Percentiles rank a stretch among this genome's conserved stretches.
These are phyloP conservation scores for Lutraria lutraria DNA, from an alignment of 2,888 invertebrate species.

Conservation along the genomic window DNA sequence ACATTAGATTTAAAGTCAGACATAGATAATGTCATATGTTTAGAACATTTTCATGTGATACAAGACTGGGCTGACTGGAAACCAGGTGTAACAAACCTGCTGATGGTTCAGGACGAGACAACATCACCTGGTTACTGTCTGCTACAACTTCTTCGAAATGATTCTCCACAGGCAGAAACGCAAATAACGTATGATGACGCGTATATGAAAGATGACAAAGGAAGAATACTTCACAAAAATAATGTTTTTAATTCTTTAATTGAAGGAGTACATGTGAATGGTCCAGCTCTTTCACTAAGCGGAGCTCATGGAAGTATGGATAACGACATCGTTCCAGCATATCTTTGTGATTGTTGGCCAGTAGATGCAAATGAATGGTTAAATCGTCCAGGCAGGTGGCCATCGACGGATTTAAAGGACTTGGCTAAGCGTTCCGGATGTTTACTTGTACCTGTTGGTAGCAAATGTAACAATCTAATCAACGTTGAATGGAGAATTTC, in stretches of 20 bases:
- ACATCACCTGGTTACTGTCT: slow-evolving; percentile 25
- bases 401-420: neutral
- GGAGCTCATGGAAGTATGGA: neutral
- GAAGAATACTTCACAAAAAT: slow-evolving; percentile 25
- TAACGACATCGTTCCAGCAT: neutral
- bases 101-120: slow-evolving; percentile 23
- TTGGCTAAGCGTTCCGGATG: neutral
- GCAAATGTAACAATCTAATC: neutral
- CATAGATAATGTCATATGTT: neutral
- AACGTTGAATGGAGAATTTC: slow-evolving; percentile 32
- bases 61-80: slow-evolving; percentile 35
- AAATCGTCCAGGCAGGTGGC: slow-evolving; percentile 19
- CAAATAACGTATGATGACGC: neutral
- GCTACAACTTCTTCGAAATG: slow-evolving; percentile 25
- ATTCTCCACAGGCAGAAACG: slow-evolving; percentile 7
- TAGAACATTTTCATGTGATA: neutral
- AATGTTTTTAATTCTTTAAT: neutral
- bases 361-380: slow-evolving; percentile 17
- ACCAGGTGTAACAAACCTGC: slow-evolving; percentile 3
- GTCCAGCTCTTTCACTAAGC: neutral
- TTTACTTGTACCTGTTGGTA: slow-evolving; percentile 28
- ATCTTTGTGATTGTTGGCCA: slow-evolving; percentile 21
- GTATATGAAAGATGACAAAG: neutral
- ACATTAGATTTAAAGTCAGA: slow-evolving; percentile 14
- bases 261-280: neutral